Conservation (phyloP, 1,140 invertebrate genomes). For the Fragariocoptes setiger region DNA sequence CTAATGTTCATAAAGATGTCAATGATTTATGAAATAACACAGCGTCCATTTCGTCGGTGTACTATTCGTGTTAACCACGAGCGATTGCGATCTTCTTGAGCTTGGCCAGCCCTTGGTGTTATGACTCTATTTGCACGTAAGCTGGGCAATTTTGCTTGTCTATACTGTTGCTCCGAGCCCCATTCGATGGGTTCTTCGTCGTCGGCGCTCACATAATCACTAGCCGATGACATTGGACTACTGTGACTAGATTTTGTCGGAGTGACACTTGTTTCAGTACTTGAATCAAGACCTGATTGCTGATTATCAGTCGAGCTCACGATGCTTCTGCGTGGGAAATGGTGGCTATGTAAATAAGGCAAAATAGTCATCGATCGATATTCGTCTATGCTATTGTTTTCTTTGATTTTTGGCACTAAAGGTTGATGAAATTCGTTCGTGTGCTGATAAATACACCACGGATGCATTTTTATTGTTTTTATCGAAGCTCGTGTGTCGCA, state of each 20-base stretch:
- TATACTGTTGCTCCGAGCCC: not conserved
- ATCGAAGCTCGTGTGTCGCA: conserved; percentile 2
- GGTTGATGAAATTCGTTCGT: not conserved
- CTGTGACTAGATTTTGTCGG: not conserved
- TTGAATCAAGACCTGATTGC: not conserved
- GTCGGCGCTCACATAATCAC: not conserved
- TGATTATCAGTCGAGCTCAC: not conserved
- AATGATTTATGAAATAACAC: no score
- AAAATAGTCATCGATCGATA: conserved; percentile 56
- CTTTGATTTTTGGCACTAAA: not conserved
- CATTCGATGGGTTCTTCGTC: not conserved
- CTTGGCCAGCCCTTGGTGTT: no score
- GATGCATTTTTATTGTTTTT: conserved; percentile 1
- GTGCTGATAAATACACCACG: not conserved
- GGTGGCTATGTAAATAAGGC: conserved; percentile 35
- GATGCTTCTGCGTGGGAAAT: not conserved
- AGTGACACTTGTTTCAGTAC: not conserved
- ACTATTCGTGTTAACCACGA: no score
- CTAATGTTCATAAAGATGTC: no score
- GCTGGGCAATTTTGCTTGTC: not conserved
- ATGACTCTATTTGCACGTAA: not conserved
- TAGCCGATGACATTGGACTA: not conserved
- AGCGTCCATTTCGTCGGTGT: no score
- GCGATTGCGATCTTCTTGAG: no score
- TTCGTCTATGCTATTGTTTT: conserved; percentile 23